A percentile compares a stretch with the other conserved stretches of the same genome.
These are phyloP conservation scores for Meriones unguiculatus DNA, from an alignment of 2,113 vertebrate genomes.

Conservation along the genomic window DNA sequence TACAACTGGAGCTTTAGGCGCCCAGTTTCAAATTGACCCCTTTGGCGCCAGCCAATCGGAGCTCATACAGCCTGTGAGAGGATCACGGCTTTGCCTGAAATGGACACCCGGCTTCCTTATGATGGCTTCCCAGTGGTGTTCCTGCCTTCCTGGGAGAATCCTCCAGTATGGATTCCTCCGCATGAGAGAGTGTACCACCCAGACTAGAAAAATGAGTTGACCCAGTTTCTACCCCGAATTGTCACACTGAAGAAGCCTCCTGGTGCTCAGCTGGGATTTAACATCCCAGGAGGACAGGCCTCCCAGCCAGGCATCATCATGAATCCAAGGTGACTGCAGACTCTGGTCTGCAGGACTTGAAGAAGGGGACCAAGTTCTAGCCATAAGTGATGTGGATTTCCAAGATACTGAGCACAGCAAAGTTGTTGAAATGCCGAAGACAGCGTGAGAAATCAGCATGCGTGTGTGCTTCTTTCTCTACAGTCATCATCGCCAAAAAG, in stretches of 20 bases:
- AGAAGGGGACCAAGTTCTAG: constrained; percentile 98
- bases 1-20: constrained; percentile 68
- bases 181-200: constrained; percentile 97
- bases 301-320: constrained; percentile 99
- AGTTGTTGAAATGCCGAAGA: constrained; percentile 99
- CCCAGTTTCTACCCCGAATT: constrained; percentile 95
- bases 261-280: constrained; percentile 97
- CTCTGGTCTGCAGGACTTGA: constrained; percentile 97
- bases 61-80: fast-evolving
- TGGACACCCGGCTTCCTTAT: constrained; percentile 94
- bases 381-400: constrained; percentile 98
- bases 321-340: constrained; percentile 97
- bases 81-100: constrained; percentile 57
- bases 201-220: constrained; percentile 99
- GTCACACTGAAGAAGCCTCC: constrained; percentile 96
- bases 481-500: constrained; percentile 98
- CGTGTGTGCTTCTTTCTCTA: constrained; percentile 98
- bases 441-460: constrained; percentile 97
- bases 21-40: constrained; percentile 75
- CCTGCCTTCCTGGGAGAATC: constrained; percentile 95
- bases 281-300: constrained; percentile 98
- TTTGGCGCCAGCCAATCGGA: constrained; percentile 73
- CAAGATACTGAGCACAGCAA: constrained; percentile 99
- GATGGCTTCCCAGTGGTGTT: constrained; percentile 97
- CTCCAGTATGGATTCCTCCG: constrained; percentile 95